These are phyloP conservation scores for Thamnophis elegans DNA, from an alignment of 2,797 vertebrate species.

Conservation along the genomic window DNA sequence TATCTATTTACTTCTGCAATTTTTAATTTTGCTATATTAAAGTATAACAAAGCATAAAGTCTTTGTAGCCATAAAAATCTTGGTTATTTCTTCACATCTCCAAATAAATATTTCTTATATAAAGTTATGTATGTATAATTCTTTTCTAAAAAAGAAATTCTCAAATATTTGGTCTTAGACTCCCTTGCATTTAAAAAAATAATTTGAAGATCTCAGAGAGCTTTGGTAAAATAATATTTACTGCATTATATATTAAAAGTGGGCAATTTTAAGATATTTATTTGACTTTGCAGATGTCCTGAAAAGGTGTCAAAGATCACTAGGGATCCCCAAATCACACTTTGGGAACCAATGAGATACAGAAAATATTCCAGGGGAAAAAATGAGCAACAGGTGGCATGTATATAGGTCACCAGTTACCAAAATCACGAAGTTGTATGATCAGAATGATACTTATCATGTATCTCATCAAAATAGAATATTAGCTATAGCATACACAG, in stretches of 20 bases:
- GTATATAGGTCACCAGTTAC: too few relatives aligned
- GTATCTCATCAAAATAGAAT: not conserved
- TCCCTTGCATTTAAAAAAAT: not conserved
- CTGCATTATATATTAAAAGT: not conserved
- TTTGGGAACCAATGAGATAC: not conserved
- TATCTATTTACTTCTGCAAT: not conserved
- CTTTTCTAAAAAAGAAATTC: not conserved
- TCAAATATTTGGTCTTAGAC: not conserved
- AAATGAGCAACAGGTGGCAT: too few relatives aligned
- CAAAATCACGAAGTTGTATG: not conserved
- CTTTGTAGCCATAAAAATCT: not conserved
- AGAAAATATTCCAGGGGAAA: not conserved
- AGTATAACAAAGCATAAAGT: not conserved
- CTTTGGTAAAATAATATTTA: not conserved
- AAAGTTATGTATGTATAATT: not conserved
- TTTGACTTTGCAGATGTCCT: not conserved
- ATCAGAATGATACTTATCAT: not conserved
- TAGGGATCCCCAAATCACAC: not conserved
- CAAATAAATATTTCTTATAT: not conserved
- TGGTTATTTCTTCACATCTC: not conserved
- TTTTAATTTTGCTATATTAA: not conserved
- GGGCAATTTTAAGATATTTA: not conserved
- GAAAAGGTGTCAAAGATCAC: not conserved
- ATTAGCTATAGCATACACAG: not conserved
- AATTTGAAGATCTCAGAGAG: not conserved